These are phyloP conservation scores for Pangasius sanitwongsei DNA, from an alignment of 2,797 vertebrate genomes.

Conservation along the genomic window DNA sequence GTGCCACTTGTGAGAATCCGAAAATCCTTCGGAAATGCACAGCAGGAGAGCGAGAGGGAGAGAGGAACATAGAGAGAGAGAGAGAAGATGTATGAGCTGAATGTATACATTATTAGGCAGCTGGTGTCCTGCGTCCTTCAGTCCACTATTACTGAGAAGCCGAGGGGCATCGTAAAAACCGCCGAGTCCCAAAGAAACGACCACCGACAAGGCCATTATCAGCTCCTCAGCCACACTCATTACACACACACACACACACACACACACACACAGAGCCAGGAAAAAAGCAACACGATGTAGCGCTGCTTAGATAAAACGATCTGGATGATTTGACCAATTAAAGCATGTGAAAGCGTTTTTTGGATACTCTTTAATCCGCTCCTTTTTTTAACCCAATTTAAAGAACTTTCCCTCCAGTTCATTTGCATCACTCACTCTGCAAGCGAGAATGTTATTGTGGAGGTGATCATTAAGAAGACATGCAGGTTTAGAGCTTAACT, in stretches of 20 bases:
- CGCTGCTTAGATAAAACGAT: constrained; percentile 25
- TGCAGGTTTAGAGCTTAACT: constrained; percentile 21
- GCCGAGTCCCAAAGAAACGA: constrained; percentile 41
- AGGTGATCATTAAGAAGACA: constrained; percentile 21
- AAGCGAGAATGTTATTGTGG: neutral
- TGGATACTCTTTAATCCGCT: neutral
- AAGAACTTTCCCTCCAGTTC: neutral
- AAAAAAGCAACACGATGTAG: neutral
- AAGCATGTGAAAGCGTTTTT: constrained; percentile 29
- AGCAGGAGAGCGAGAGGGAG: neutral
- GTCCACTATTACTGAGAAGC: constrained; percentile 46
- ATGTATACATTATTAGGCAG: constrained; percentile 38
- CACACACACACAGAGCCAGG: neutral
- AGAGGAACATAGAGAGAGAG: neutral
- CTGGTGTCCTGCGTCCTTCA: constrained; percentile 40
- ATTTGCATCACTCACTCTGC: constrained; percentile 29
- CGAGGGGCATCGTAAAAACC: constrained; percentile 53
- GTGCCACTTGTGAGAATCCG: constrained; percentile 56
- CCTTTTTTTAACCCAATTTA: neutral
- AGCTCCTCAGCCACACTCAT: constrained; percentile 24
- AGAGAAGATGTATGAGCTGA: neutral
- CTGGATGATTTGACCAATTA: constrained; percentile 48
- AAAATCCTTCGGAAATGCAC: constrained; percentile 57
- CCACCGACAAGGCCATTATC: constrained; percentile 52
- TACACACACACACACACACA: constrained; percentile 30